Evolutionary conservation across 2,797 vertebrate species (phyloP).

Genomic region (Scyliorhinus canicula): DNA sequence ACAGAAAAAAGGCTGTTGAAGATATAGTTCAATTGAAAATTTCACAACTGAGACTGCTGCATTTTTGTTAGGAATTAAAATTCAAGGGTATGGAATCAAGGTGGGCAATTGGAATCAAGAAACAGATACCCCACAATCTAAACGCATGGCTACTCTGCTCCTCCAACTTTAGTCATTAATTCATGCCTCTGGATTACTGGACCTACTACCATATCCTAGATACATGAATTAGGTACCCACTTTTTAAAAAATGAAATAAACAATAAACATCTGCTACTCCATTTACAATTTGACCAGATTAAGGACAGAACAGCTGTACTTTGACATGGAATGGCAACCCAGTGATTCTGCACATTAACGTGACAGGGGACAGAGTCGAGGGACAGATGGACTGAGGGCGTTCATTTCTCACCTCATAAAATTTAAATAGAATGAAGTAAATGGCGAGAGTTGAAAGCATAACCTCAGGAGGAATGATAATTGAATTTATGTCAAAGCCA

Average conservation of each 20-base stretch:
- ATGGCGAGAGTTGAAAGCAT: constrained; percentile 17
- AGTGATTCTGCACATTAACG: not conserved
- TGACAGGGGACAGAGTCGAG: not conserved
- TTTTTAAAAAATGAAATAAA: not conserved
- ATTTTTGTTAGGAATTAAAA: no score
- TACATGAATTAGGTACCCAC: not conserved
- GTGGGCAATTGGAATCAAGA: no score
- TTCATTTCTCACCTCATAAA: constrained; percentile 28
- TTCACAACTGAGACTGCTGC: no score
- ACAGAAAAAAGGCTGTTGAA: no score
- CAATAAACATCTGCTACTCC: not conserved
- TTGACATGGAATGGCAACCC: not conserved
- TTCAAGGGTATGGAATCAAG: no score
- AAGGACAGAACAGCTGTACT: not conserved
- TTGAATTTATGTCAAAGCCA: not conserved
- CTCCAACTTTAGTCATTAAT: not conserved
- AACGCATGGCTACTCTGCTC: no score
- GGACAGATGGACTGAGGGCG: constrained; percentile 12
- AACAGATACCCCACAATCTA: no score
- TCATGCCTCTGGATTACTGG: not conserved
- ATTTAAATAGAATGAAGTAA: constrained; percentile 25
- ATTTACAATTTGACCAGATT: not conserved
- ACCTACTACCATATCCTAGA: not conserved
- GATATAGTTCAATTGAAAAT: no score
- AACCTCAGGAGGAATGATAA: constrained; percentile 20